Evolutionary conservation across 2,888 invertebrate species (phyloP).

Genomic region (Diarsia rubi): DNA sequence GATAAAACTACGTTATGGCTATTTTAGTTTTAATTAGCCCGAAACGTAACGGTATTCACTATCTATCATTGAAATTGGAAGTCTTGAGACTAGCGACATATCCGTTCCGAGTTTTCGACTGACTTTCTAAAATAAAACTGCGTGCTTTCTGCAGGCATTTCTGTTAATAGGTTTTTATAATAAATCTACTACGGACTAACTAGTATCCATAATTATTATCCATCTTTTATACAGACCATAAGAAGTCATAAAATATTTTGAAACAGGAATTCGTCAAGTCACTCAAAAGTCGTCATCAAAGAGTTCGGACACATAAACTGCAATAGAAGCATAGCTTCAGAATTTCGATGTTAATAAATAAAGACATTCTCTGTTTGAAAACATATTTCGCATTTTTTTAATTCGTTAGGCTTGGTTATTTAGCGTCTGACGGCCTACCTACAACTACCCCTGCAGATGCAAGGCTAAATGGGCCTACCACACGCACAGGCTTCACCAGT

Average conservation of each 20-base stretch:
- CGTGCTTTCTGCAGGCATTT: neutral
- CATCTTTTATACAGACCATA: no score
- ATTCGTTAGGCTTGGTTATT: neutral
- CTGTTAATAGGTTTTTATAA: neutral
- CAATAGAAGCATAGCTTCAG: neutral
- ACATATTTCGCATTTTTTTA: neutral
- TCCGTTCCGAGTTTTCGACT: neutral
- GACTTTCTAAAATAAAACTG: slow-evolving; percentile 36
- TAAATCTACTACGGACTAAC: neutral
- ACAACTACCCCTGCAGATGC: neutral
- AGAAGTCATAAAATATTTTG: neutral
- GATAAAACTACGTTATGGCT: neutral
- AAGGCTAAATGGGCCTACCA: no score
- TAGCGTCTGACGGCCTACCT: neutral
- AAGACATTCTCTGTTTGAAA: neutral
- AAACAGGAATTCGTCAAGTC: neutral
- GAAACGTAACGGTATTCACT: neutral
- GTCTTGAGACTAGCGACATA: slow-evolving; percentile 7
- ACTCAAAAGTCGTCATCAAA: neutral
- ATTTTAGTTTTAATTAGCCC: neutral
- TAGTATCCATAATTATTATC: neutral
- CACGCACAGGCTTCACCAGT: no score
- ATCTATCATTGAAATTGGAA: neutral
- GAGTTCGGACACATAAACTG: neutral
- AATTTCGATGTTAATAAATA: neutral